These are phyloP conservation scores for Stenodema calcarata DNA, from an alignment of 2,888 invertebrate genomes.

Conservation along the genomic window DNA sequence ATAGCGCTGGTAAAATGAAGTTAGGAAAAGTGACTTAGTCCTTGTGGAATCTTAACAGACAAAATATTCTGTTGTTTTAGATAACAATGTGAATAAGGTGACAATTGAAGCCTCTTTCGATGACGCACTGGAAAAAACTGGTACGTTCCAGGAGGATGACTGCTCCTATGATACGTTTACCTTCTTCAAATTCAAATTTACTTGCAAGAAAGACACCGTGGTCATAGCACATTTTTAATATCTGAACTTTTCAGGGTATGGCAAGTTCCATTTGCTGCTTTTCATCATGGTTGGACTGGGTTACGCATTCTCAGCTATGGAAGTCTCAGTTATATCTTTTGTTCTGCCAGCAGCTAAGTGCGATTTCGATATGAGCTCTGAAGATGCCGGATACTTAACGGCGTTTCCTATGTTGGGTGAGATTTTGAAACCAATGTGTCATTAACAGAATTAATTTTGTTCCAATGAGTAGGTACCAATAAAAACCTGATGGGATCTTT, in stretches of 20 bases:
- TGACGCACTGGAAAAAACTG: conserved; percentile 36
- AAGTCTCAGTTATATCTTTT: conserved; percentile 80
- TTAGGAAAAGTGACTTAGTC: too few species aligned
- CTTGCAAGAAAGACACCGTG: too few species aligned
- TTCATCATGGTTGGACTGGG: conserved; percentile 79
- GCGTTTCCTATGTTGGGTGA: conserved; percentile 79
- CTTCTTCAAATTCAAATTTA: too few species aligned
- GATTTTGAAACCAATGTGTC: not conserved
- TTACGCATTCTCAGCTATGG: conserved; percentile 82
- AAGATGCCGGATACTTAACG: conserved; percentile 79
- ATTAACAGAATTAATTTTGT: too few species aligned
- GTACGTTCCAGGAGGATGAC: not conserved
- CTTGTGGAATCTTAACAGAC: too few species aligned
- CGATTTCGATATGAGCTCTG: conserved; percentile 79
- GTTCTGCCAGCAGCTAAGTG: conserved; percentile 83
- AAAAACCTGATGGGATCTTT: too few species aligned
- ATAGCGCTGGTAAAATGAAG: too few species aligned
- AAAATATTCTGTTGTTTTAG: not conserved
- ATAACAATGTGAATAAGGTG: not conserved
- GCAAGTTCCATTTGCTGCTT: conserved; percentile 80
- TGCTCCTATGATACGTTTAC: too few species aligned
- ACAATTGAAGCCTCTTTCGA: conserved; percentile 23
- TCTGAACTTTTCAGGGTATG: conserved; percentile 70
- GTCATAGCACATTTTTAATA: not conserved
- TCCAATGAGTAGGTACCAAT: too few species aligned